These are phyloP conservation scores for Galaxias olidus DNA, from an alignment of 2,797 vertebrate species.

Conservation along the genomic window DNA sequence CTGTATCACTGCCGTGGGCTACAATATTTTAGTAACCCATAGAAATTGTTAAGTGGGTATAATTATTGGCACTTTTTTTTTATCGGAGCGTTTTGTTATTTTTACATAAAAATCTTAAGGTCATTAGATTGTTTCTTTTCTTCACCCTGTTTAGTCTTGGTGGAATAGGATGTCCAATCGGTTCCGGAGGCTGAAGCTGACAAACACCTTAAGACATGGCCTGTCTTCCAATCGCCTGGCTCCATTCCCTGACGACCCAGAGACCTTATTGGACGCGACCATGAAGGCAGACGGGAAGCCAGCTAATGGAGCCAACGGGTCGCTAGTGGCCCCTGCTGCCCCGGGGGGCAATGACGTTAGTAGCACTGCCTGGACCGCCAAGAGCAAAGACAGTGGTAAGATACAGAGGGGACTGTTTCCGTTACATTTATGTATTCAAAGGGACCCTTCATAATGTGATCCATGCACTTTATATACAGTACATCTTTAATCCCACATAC, in stretches of 20 bases:
- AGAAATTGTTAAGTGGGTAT: too few species aligned
- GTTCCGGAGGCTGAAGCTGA: constrained; percentile 94
- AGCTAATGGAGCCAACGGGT: constrained; percentile 46
- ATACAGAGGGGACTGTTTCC: background rate
- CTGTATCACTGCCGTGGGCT: background rate
- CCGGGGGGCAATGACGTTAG: constrained; percentile 63
- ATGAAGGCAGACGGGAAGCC: constrained; percentile 79
- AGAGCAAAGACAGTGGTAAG: constrained; percentile 82
- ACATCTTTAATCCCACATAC: too few species aligned
- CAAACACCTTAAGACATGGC: constrained; percentile 90
- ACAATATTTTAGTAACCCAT: too few species aligned
- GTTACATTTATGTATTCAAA: too few species aligned
- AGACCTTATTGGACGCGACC: constrained; percentile 82
- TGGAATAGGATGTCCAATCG: constrained; percentile 99
- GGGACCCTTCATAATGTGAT: too few species aligned
- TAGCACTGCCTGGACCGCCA: constrained; percentile 68
- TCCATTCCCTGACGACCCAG: constrained; percentile 83
- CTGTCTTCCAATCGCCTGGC: constrained; percentile 86
- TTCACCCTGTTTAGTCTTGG: constrained; percentile 83
- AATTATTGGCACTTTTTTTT: too few species aligned
- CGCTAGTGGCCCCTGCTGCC: constrained; percentile 36
- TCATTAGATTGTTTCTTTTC: background rate
- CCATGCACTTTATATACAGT: too few species aligned
- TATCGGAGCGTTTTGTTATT: too few species aligned
- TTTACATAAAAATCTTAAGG: too few species aligned